Conservation (phyloP, 2,797 vertebrate species). For the Silurus lanzhouensis region DNA sequence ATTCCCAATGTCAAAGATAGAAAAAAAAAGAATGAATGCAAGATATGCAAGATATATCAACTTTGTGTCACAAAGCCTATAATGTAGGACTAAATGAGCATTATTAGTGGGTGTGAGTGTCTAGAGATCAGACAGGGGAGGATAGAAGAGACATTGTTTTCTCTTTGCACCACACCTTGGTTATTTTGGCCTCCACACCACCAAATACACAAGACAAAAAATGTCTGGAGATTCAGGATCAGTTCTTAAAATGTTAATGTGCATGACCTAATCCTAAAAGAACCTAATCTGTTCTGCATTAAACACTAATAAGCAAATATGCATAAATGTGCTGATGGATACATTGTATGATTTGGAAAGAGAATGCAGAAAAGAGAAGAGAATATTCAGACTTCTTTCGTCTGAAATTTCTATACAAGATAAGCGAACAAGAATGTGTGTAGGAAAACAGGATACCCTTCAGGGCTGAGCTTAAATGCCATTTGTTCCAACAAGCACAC, state of each 20-base stretch:
- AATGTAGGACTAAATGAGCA: neutral
- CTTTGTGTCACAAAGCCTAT: neutral
- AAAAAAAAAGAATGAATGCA: neutral
- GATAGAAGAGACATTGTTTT: constrained; percentile 1
- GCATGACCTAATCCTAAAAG: neutral
- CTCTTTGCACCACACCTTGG: constrained; percentile 36
- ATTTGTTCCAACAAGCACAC: neutral
- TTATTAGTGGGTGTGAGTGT: neutral
- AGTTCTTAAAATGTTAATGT: constrained; percentile 11
- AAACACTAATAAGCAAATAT: constrained; percentile 9
- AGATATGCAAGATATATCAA: neutral
- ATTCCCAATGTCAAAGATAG: neutral
- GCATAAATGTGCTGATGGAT: constrained; percentile 10
- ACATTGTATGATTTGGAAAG: neutral
- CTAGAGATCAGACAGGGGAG: neutral
- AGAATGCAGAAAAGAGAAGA: neutral
- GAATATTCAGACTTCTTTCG: neutral
- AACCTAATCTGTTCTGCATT: constrained; percentile 5
- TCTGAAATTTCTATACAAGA: neutral
- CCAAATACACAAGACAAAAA: neutral
- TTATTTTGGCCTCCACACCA: constrained; percentile 9
- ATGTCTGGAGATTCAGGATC: neutral
- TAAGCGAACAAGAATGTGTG: neutral
- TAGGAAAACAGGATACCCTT: constrained; percentile 4
- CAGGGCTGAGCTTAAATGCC: neutral